phyloP scores from a whole-genome alignment of 2,113 vertebrate genomes.

The Spea bombifrons region DNA sequence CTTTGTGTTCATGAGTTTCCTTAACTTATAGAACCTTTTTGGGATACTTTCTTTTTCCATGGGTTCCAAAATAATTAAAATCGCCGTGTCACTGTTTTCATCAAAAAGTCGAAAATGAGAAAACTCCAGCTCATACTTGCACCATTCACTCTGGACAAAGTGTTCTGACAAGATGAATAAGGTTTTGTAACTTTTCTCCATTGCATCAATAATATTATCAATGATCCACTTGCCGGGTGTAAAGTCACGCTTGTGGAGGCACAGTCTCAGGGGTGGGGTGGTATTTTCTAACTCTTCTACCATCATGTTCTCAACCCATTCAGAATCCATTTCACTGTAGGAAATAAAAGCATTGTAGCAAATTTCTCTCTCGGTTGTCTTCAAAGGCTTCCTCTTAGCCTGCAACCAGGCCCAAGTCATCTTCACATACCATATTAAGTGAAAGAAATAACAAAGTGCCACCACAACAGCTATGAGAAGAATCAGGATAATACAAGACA shows the following conservation, averaged over 20 bases:
- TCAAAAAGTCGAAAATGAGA: slow-evolving; percentile 87
- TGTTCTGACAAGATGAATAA: slow-evolving; percentile 83
- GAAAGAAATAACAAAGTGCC: slow-evolving; percentile 63
- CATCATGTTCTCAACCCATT: slow-evolving; percentile 84
- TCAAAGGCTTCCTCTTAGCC: slow-evolving; percentile 74
- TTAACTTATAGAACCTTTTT: slow-evolving; percentile 83
- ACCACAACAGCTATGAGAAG: slow-evolving; percentile 49
- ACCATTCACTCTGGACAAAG: slow-evolving; percentile 89
- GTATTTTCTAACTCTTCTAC: slow-evolving; percentile 78
- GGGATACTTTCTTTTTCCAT: slow-evolving; percentile 76
- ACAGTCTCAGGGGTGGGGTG: slow-evolving; percentile 66
- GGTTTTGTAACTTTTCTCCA: slow-evolving; percentile 79
- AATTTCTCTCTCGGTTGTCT: slow-evolving; percentile 29
- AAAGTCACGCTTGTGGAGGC: slow-evolving; percentile 87
- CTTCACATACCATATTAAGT: slow-evolving; percentile 79
- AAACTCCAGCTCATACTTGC: slow-evolving; percentile 91
- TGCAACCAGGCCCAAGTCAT: slow-evolving; percentile 87
- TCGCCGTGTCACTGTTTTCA: slow-evolving; percentile 68
- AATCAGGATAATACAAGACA: slow-evolving; percentile 60
- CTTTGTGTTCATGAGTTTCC: slow-evolving; percentile 84
- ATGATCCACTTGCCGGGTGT: slow-evolving; percentile 82
- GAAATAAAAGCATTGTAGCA: slow-evolving; percentile 85
- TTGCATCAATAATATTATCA: slow-evolving; percentile 84
- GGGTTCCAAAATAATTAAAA: slow-evolving; percentile 81
- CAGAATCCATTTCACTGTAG: slow-evolving; percentile 81